Conservation (phyloP, 2,888 invertebrate genomes). For the Pogonocherus hispidulus region DNA sequence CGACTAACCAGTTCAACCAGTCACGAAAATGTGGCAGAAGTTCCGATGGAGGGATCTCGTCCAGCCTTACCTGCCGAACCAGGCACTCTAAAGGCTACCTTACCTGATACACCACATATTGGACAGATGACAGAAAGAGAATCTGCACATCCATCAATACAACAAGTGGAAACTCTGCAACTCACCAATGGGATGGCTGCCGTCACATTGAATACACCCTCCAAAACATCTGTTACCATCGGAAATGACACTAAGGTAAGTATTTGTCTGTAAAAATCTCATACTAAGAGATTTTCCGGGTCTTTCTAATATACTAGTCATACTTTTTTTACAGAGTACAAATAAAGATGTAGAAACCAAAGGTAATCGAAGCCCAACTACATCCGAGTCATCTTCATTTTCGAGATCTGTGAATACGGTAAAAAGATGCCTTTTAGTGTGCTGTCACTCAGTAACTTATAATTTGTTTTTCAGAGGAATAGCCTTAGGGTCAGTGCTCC, state of each 20-base stretch:
- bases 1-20: constrained; percentile 61
- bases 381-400: constrained; percentile 44
- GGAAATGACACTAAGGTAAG: constrained; percentile 44
- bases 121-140: constrained; percentile 84
- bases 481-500: constrained; percentile 74
- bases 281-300: constrained; percentile 6
- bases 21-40: constrained; percentile 75
- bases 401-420: constrained; percentile 64
- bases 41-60: constrained; percentile 85
- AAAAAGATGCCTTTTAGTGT: constrained; percentile 36
- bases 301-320: background rate
- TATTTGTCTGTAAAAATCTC: too few species aligned
- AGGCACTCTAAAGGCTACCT: constrained; percentile 90
- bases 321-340: background rate
- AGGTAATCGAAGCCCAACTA: constrained; percentile 47
- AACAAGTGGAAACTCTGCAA: constrained; percentile 61
- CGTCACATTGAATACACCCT: constrained; percentile 60
- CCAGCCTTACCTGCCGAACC: constrained; percentile 91
- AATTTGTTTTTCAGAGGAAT: constrained; percentile 70
- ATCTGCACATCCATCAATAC: constrained; percentile 83
- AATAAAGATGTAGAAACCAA: constrained; percentile 13
- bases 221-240: constrained; percentile 49
- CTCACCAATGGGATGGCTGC: constrained; percentile 64
- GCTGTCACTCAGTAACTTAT: background rate
- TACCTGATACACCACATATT: constrained; percentile 90